Base-by-base conservation (phyloP, 2,888 invertebrate species). In the Spodoptera littoralis region DNA sequence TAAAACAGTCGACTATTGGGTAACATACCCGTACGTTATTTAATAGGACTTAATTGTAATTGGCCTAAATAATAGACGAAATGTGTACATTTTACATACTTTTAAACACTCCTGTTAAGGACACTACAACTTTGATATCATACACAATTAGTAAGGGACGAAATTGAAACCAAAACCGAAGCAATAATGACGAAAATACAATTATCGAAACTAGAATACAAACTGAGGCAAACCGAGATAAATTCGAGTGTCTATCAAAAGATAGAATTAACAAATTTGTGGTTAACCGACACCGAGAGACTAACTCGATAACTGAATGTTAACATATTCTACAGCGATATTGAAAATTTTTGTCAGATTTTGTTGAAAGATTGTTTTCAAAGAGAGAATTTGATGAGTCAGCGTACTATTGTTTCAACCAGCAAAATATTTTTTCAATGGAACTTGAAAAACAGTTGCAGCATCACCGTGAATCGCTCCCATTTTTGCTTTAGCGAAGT, bases 401-500 rank as follows among this genome's bases (percentile, higher is more conserved):
- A 79, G 60, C 60, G 56, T 46, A 76, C 77, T 73, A 84, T 86
- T 87, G 84, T 86, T 85, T 86, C 74, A 81, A 73, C 69, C 54
- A 73, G 70, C 74, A 81, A 82, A 83, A 84, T 84, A 80, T 84
- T 84, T 81, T 83, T 83, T 77, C 73, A 79, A 82, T 77, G 76
- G 78, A 80, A 82, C 75, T 79, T 79, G 70, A 64, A 76, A 70
- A 79, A 76, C 77, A 82, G 75, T 80, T 80, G 87, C 86, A 79
- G 77, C 59, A 70, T 90, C 90, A 89, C 73, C 82, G 73, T 88
- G 87, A 88, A 75, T 80, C 70, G 81, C 73, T 81, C 79, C 83
- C 84, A 85, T 87, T 87, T 86, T 83, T 81, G 75, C 77, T 83
- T 84, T 83, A 76, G 63, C 67, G 65, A 80, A 79, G 76, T 83